Base-by-base conservation (phyloP, 2,797 vertebrate genomes). In the Orestias chungarensis region DNA sequence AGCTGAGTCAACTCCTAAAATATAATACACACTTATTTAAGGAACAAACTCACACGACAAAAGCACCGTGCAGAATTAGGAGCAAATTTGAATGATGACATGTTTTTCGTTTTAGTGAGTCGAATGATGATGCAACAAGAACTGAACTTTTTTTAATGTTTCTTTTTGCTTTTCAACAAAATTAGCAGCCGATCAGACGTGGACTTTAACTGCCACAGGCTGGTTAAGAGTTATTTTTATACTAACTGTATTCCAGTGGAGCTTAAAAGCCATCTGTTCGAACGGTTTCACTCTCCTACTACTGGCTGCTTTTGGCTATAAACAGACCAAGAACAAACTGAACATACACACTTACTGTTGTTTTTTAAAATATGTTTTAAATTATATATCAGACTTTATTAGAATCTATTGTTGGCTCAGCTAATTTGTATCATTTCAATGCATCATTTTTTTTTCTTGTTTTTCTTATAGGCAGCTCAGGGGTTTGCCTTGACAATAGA, bases 1-100 rank as follows among this genome's bases (percentile, higher is more conserved):
- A 95, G 92, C 93, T 93, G 91, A 87, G 90, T 92, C 95, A 96
- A 94, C 38, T 91, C 94, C 95, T 95, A 95, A 87, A 93, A 94
- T 87, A 87, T 90, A 92, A 94, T 78, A 94, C 84, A 93, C 59
- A 87, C 65, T 84, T 82, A 52, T 82, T 93, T 93, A 84, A 90
- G 81, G 27, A 77, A 81, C 76, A 86, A 66, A 72, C 35, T 61
- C 52, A 18, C 2, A 2, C 70, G 14, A 74, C 38, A 80, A 31
- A 80, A 73, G 29, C 55, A 89, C 47, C 62, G 8, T 71, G 74
- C 38, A 67, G 42, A 50, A 57, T 15, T 9, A 62, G 55, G 31
- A 59, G 55, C 43, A 68, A 15, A 33, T 68, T 52, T 65, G 44
- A 29, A 61, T 12, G 11, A 61, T 25, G 35, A 40, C 33, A 18